Evolutionary conservation across 2,113 vertebrate species (phyloP).

Genomic region (Galeopterus variegatus): DNA sequence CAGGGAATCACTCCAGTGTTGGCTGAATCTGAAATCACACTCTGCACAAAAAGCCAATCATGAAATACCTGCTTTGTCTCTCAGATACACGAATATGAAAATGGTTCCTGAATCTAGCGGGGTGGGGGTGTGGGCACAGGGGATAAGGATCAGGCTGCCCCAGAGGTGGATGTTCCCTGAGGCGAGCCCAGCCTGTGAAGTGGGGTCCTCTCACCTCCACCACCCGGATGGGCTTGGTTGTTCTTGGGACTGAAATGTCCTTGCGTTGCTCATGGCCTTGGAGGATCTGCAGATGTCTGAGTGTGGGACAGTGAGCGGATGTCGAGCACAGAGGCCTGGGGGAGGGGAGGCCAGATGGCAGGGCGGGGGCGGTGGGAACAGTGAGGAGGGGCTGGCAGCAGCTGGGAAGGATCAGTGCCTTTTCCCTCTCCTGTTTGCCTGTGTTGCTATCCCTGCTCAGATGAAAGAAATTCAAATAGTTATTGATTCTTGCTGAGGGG

Average conservation of each 20-base stretch:
- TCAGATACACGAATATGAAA: constrained; percentile 82
- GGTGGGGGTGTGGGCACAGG: constrained; percentile 79
- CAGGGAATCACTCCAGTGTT: constrained; percentile 81
- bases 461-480: constrained; percentile 87
- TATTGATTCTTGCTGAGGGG: constrained; percentile 83
- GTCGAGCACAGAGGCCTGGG: constrained; percentile 26
- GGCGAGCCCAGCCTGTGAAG: neutral
- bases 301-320: constrained; percentile 26
- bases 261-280: neutral
- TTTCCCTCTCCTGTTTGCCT: constrained; percentile 81
- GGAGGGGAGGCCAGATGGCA: constrained; percentile 82
- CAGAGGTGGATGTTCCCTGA: constrained; percentile 6
- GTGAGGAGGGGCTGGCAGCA: constrained; percentile 79
- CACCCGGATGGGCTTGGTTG: neutral
- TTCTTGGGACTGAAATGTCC: neutral
- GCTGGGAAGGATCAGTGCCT: constrained; percentile 86
- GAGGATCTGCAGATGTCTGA: constrained; percentile 33
- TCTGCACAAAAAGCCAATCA: constrained; percentile 73
- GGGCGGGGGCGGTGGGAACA: constrained; percentile 56
- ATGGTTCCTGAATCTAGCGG: constrained; percentile 80
- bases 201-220: neutral
- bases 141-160: constrained; percentile 64
- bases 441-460: constrained; percentile 83
- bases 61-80: constrained; percentile 84
- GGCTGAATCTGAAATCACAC: constrained; percentile 82